Conservation (phyloP, 2,797 vertebrate species). For the Mionectes olivaceus region DNA sequence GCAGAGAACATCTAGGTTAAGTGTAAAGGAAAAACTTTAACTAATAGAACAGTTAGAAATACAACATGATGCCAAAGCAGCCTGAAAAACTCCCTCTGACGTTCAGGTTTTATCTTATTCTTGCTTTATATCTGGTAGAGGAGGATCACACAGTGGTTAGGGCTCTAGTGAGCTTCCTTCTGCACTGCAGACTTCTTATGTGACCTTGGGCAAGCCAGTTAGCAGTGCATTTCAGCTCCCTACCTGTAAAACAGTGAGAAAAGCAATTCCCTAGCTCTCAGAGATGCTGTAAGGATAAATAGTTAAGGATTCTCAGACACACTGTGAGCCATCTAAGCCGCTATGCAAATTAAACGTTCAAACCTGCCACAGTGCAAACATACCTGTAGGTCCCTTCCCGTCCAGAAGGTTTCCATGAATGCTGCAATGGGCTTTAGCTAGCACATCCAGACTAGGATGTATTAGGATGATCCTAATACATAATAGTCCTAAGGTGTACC, state of each 20-base stretch:
- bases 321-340: not conserved
- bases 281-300: constrained; percentile 12
- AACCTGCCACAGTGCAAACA: not conserved
- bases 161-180: not conserved
- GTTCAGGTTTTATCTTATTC: not conserved
- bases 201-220: not conserved
- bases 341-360: not conserved
- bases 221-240: not conserved
- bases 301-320: constrained; percentile 1
- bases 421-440: not conserved
- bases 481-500: not conserved
- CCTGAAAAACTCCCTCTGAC: constrained; percentile 22
- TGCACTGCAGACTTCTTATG: not conserved
- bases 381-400: not conserved
- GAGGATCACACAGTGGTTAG: not conserved
- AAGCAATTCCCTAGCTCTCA: constrained; percentile 20
- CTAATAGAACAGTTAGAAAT: constrained; percentile 11
- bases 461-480: not conserved
- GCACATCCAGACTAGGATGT: not conserved
- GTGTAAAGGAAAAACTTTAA: constrained; percentile 20
- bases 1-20: constrained; percentile 20
- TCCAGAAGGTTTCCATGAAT: not conserved
- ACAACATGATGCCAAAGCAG: not conserved
- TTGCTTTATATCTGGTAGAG: not conserved
- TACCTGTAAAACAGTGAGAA: not conserved